phyloP scores from a whole-genome alignment of 2,797 vertebrate genomes.

The Mergus octosetaceus region DNA sequence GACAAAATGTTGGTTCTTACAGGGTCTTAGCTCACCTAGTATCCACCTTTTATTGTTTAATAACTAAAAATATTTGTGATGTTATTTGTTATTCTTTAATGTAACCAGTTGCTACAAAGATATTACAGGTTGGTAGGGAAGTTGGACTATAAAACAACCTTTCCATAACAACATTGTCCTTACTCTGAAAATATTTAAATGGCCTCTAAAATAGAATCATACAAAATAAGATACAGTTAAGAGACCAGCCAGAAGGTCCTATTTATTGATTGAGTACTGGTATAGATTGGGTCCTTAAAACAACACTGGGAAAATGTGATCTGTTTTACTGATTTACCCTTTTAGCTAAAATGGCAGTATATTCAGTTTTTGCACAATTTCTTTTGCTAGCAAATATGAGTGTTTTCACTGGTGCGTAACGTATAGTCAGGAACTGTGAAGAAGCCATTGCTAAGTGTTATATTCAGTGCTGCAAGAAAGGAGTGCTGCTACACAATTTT shows the following conservation, averaged over 20 bases:
- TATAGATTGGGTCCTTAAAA: neutral
- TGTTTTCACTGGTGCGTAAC: neutral
- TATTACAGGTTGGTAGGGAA: neutral
- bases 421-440: neutral
- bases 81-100: neutral
- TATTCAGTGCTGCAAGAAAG: neutral
- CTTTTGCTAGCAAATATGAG: neutral
- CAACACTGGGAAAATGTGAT: neutral
- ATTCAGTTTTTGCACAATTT: neutral
- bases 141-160: neutral
- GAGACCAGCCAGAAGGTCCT: neutral
- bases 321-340: neutral
- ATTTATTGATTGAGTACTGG: neutral
- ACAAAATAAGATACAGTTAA: neutral
- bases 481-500: neutral
- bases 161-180: neutral
- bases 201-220: neutral
- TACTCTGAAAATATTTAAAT: neutral
- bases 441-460: neutral
- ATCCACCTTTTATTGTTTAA: neutral
- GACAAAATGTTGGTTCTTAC: neutral
- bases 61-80: neutral
- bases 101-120: neutral
- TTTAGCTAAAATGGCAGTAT: neutral
- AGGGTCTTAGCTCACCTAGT: neutral